Evolutionary conservation across 1,140 invertebrate species (phyloP).

Genomic region (Brachionus plicatilis): DNA sequence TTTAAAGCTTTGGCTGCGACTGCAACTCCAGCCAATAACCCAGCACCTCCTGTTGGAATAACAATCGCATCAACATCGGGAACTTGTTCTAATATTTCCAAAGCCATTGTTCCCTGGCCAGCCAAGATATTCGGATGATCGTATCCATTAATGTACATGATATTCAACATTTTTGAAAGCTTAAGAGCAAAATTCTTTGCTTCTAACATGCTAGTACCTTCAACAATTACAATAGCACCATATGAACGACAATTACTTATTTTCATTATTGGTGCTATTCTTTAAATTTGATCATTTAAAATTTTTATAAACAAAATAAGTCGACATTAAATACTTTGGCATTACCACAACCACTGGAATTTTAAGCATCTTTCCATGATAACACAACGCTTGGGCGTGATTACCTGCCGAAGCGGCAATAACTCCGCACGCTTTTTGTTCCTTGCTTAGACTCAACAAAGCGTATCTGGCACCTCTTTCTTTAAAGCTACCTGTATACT

Average conservation of each 20-base stretch:
- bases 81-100: constrained; percentile 80
- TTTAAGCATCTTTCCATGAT: constrained; percentile 72
- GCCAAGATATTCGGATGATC: constrained; percentile 88
- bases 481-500: constrained; percentile 86
- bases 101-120: constrained; percentile 81
- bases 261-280: constrained; percentile 83
- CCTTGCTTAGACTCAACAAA: constrained; percentile 65
- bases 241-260: constrained; percentile 75
- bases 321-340: constrained; percentile 62
- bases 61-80: constrained; percentile 58
- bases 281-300: constrained; percentile 42
- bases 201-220: constrained; percentile 77
- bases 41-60: constrained; percentile 78
- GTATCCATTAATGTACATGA: constrained; percentile 57
- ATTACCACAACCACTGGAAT: constrained; percentile 86
- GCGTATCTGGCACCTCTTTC: constrained; percentile 83
- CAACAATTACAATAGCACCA: constrained; percentile 75
- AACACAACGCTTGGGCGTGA: constrained; percentile 78
- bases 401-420: constrained; percentile 87
- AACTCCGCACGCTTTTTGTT: constrained; percentile 70
- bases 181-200: constrained; percentile 39
- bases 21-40: constrained; percentile 77
- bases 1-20: constrained; percentile 76
- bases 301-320: constrained; percentile 43
- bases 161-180: neutral